These are phyloP conservation scores for Drosophila kepulauana DNA, from an alignment of 1,140 invertebrate genomes.

Conservation along the genomic window DNA sequence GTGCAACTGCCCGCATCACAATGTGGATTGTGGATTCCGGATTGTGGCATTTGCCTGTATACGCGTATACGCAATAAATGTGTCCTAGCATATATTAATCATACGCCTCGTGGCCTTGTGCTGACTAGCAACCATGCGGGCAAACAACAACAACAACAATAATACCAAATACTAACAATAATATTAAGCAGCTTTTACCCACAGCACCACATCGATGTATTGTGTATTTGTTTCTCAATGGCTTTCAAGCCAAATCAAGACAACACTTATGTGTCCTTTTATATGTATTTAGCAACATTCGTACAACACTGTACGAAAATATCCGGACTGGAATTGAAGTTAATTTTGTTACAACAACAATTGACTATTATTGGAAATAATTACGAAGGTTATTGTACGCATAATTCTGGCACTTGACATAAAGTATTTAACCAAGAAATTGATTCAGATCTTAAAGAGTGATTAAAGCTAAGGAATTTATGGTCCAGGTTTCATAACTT, in stretches of 20 bases:
- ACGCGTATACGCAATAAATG: slow-evolving; percentile 61
- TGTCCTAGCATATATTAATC: slow-evolving; percentile 50
- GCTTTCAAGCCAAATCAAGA: background rate
- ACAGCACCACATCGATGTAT: background rate
- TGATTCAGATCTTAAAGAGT: too few species aligned
- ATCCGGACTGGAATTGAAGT: too few species aligned
- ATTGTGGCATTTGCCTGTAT: background rate
- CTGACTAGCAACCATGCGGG: background rate
- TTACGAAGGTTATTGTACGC: too few species aligned
- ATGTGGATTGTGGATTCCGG: slow-evolving; percentile 11
- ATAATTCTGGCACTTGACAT: too few species aligned
- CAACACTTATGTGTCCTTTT: background rate
- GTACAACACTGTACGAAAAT: background rate
- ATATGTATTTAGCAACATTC: background rate
- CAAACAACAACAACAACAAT: background rate
- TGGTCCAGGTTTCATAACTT: too few species aligned
- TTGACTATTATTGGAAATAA: too few species aligned
- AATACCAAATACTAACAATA: slow-evolving; percentile 1
- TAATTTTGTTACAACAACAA: background rate
- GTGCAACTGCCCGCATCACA: slow-evolving; percentile 39
- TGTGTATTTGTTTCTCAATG: background rate
- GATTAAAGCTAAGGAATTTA: too few species aligned
- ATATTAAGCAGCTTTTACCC: slow-evolving; percentile 33
- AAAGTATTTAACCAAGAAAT: too few species aligned
- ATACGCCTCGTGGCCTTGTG: slow-evolving; percentile 54